phyloP scores from a whole-genome alignment of 2,797 vertebrate genomes.

The Coregonus sp. region DNA sequence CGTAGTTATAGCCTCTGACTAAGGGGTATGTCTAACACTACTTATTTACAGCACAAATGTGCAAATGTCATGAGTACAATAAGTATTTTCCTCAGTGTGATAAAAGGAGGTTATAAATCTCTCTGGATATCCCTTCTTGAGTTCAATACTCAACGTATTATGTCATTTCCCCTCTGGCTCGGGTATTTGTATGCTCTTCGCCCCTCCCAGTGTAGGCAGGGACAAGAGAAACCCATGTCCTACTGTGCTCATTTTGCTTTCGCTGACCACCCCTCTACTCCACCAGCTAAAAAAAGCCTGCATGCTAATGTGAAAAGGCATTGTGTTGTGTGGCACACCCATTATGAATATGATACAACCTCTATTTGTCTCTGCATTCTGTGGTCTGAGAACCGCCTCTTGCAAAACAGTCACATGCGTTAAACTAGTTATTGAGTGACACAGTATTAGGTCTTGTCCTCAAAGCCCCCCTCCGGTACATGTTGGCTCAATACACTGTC shows the following conservation, averaged over 20 bases:
- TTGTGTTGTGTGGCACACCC: not conserved
- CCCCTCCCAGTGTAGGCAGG: constrained; percentile 44
- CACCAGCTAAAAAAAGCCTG: not conserved
- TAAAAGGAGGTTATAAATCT: not conserved
- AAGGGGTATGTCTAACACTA: not conserved
- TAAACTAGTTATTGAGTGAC: constrained; percentile 67
- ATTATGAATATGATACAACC: not conserved
- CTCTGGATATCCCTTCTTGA: constrained; percentile 34
- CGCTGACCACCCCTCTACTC: constrained; percentile 37
- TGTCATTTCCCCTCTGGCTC: constrained; percentile 75
- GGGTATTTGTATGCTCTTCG: constrained; percentile 47
- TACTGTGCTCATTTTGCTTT: constrained; percentile 73
- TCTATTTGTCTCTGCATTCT: constrained; percentile 8
- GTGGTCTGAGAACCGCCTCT: constrained; percentile 1
- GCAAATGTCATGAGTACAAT: not conserved
- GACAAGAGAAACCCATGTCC: constrained; percentile 71
- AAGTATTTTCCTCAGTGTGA: not conserved
- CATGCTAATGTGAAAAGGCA: not conserved
- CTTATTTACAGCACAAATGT: not conserved
- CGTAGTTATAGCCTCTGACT: constrained; percentile 32
- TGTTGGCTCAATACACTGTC: constrained; percentile 48
- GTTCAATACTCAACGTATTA: constrained; percentile 61
- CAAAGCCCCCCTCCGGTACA: constrained; percentile 43
- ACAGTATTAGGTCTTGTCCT: constrained; percentile 60
- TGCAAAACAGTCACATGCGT: constrained; percentile 65